Conservation (phyloP, 2,797 vertebrate species). For the Coregonus suidteri region DNA sequence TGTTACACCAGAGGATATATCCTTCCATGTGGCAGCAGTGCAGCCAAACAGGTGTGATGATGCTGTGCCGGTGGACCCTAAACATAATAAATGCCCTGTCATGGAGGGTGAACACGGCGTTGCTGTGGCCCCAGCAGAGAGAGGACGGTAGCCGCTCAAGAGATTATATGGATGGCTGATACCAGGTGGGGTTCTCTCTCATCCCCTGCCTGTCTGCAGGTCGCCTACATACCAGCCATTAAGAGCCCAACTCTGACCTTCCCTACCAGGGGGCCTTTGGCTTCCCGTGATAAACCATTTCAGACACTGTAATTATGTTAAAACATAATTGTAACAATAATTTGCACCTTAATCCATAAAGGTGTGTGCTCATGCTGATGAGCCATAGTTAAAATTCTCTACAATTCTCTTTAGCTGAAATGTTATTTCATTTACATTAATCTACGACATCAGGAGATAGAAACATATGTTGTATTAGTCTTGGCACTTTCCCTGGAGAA, state of each 20-base stretch:
- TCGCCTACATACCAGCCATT: neutral
- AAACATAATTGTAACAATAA: no score
- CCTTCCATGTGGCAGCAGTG: neutral
- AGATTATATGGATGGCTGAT: neutral
- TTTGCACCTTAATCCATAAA: no score
- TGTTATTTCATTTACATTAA: neutral
- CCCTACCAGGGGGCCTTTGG: neutral
- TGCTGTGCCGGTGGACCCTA: neutral
- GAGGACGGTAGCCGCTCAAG: neutral
- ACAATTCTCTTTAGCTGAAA: no score
- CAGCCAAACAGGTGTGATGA: neutral
- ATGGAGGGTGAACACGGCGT: neutral
- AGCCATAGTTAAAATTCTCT: no score
- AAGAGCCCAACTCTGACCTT: neutral
- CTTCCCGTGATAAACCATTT: neutral
- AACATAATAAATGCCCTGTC: neutral
- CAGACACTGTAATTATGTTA: neutral
- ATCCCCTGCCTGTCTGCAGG: neutral
- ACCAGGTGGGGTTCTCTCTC: neutral
- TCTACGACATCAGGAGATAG: neutral
- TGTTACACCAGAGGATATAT: neutral
- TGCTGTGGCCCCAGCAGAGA: neutral
- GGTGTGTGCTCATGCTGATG: no score
- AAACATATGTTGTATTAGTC: neutral
- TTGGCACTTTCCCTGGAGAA: slow-evolving; percentile 28